A percentile compares a stretch with the other conserved stretches of the same genome.
phyloP scores from a whole-genome alignment of 2,113 vertebrate species.

The Burhinus oedicnemus region DNA sequence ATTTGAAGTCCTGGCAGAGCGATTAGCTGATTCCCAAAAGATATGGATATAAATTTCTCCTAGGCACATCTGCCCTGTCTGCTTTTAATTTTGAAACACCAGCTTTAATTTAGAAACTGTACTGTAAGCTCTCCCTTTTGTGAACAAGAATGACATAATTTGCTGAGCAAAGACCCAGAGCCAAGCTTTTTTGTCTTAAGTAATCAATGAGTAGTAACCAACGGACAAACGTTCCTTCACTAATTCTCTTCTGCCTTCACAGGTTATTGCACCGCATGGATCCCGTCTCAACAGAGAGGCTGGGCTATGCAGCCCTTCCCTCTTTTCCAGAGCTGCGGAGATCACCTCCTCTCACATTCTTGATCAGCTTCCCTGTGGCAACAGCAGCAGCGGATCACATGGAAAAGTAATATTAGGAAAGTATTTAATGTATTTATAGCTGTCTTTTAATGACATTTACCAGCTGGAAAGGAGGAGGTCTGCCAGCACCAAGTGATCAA shows the following conservation, averaged over 20 bases:
- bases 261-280: background rate
- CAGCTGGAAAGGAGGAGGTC: slow-evolving; percentile 59
- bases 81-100: slow-evolving; percentile 81
- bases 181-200: slow-evolving; percentile 73
- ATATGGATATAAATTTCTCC: slow-evolving; percentile 70
- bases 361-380: slow-evolving; percentile 44
- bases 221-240: slow-evolving; percentile 45
- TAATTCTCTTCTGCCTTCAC: slow-evolving; percentile 7
- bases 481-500: slow-evolving; percentile 37
- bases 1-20: slow-evolving; percentile 75
- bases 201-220: slow-evolving; percentile 72
- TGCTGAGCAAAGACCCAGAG: slow-evolving; percentile 67
- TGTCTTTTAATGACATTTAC: slow-evolving; percentile 68
- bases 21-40: slow-evolving; percentile 78
- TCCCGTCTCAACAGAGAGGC: background rate
- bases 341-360: slow-evolving; percentile 58
- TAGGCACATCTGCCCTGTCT: slow-evolving; percentile 80
- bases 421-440: slow-evolving; percentile 68
- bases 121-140: slow-evolving; percentile 70
- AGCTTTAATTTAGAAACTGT: slow-evolving; percentile 76
- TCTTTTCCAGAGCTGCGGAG: background rate
- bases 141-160: slow-evolving; percentile 80
- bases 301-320: background rate
- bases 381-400: slow-evolving; percentile 56
- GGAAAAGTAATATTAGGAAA: slow-evolving; percentile 66